Base-by-base conservation (phyloP, 2,888 invertebrate genomes). In the Piscicola geometra region DNA sequence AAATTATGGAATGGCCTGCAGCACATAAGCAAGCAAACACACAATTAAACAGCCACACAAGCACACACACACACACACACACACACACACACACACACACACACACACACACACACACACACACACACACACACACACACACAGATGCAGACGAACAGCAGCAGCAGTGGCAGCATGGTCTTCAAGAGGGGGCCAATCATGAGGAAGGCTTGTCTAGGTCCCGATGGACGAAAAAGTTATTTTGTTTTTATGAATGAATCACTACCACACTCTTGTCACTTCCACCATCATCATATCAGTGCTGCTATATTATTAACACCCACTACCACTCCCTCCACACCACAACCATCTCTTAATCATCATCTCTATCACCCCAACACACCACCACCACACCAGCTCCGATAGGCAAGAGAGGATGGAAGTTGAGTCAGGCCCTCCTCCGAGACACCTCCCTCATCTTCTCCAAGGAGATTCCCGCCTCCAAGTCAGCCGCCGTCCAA, bases 151-250 rank as follows among this genome's bases (percentile, higher is more conserved):
- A 21, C 47, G 21, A 41, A 2, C 41, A 41, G 50, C 56, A 41
- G 18, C 9, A 71, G 30, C 56, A 32, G 35, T 32, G 3, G 32
- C 21, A 64, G 64, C n/a, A 90, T 93, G 75, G 97, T 98, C 87
- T 97, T 95, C 87, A 97, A 97, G 88, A 94, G 94, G 87, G 98
- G 98, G 75, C 99, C 96, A 87, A 93, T 99, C 81, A 95, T 97
- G 94, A 89, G 97, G 81, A 99, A 99, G 87, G 94, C 94, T 85
- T 95, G 97, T 85, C 90, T 92, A 83, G 98, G 98, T 84, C 89
- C 92, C 70, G 96, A 96, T 86, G 96, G 94, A 81, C 94, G 95
- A 86, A 92, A 93, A 89, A 98, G 98, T 97, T 87, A 89, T 90
- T 78, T 56, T 36, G 18, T 5, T 56, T 5, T 72, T 56, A 3